phyloP scores from a whole-genome alignment of 2,888 invertebrate species.

The Melanotus villosus region DNA sequence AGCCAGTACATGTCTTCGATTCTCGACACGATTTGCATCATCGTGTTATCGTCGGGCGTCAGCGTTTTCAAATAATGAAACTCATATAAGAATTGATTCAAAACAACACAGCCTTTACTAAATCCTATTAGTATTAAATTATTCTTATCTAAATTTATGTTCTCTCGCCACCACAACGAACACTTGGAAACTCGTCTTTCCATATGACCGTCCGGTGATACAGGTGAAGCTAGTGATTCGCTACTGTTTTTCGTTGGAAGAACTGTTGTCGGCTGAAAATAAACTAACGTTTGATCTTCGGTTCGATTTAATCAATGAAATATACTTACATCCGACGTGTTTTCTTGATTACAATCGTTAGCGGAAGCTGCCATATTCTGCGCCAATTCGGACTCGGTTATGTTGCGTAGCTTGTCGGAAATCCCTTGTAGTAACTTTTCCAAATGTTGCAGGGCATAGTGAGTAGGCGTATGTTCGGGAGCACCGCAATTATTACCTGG shows the following conservation, averaged over 20 bases:
- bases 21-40: constrained; percentile 75
- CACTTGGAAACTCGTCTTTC: constrained; percentile 25
- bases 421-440: constrained; percentile 75
- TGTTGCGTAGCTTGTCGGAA: constrained; percentile 67
- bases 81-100: constrained; percentile 92
- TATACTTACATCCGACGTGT: not conserved
- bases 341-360: constrained; percentile 15
- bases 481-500: constrained; percentile 85
- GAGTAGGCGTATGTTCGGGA: constrained; percentile 83
- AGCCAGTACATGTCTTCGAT: constrained; percentile 89
- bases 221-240: constrained; percentile 1
- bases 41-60: constrained; percentile 75
- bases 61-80: constrained; percentile 81
- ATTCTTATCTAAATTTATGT: constrained; percentile 72
- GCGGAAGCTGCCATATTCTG: not conserved
- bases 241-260: constrained; percentile 11
- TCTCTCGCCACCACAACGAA: constrained; percentile 73
- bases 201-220: constrained; percentile 1
- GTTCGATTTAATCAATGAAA: too few relatives aligned
- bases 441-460: constrained; percentile 82
- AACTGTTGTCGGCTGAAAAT: not conserved
- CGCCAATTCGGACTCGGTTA: constrained; percentile 22
- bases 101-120: constrained; percentile 94
- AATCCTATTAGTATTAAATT: constrained; percentile 83
- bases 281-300: too few relatives aligned